A percentile compares a stretch with the other conserved stretches of the same genome.
Conservation (phyloP, 2,113 vertebrate genomes). For the Thinocorus orbignyianus region DNA sequence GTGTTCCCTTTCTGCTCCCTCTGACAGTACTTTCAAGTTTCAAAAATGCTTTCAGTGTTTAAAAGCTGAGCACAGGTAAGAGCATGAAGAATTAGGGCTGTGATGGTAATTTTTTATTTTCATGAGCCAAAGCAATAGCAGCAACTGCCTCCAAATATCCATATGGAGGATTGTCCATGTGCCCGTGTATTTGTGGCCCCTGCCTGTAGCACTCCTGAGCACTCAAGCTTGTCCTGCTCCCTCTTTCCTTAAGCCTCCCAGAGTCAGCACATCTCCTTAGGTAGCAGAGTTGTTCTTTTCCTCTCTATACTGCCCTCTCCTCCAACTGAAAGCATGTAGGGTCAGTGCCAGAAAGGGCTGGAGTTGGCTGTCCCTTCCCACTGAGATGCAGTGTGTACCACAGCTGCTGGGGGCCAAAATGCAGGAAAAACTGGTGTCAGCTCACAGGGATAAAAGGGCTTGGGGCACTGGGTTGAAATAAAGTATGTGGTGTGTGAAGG, state of each 20-base stretch:
- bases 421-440: background rate
- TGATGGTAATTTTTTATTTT: background rate
- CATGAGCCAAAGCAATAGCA: background rate
- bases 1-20: background rate
- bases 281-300: background rate
- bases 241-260: background rate
- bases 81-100: background rate
- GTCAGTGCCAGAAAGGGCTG: background rate
- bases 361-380: background rate
- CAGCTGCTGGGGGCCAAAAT: background rate
- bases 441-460: background rate
- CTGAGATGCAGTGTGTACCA: fast-evolving
- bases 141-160: background rate
- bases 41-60: too few relatives aligned
- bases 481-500: background rate
- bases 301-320: background rate
- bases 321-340: too few relatives aligned
- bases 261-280: background rate
- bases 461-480: background rate
- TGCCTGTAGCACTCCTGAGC: background rate
- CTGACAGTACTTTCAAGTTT: background rate
- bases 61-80: background rate
- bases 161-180: background rate
- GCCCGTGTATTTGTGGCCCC: background rate
- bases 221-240: background rate